These are phyloP conservation scores for Pachycephus smyrnensis DNA, from an alignment of 2,888 invertebrate species.

Conservation along the genomic window DNA sequence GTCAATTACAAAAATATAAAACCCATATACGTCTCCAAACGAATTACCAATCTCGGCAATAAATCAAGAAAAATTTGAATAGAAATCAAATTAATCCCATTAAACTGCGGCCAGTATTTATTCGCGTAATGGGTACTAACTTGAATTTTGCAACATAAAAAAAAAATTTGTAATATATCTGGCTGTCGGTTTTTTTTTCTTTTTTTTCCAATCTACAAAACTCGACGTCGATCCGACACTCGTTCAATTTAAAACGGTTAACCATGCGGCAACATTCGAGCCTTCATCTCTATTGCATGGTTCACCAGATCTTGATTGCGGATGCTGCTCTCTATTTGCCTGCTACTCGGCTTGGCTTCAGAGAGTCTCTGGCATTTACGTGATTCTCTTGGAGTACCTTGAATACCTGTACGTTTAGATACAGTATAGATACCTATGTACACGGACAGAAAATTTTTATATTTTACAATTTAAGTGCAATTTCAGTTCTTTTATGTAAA, in stretches of 20 bases:
- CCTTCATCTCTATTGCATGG: not conserved
- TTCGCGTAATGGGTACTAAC: not conserved
- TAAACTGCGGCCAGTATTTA: not conserved
- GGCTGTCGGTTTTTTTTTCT: not conserved
- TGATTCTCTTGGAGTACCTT: too few relatives aligned
- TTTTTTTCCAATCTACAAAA: not conserved
- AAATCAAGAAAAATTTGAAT: not conserved
- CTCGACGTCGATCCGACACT: not conserved
- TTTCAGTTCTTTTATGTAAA: too few relatives aligned
- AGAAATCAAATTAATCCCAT: not conserved
- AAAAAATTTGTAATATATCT: not conserved
- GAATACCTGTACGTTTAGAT: too few relatives aligned
- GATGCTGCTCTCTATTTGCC: not conserved
- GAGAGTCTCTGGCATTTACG: too few relatives aligned
- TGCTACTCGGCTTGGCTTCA: too few relatives aligned
- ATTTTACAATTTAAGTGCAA: too few relatives aligned
- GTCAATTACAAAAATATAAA: not conserved
- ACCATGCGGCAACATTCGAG: not conserved
- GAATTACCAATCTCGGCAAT: not conserved
- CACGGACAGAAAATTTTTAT: too few relatives aligned
- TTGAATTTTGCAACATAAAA: not conserved
- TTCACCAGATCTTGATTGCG: not conserved
- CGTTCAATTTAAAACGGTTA: not conserved
- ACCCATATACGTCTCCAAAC: not conserved
- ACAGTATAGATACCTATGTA: too few relatives aligned